A percentile compares a stretch with the other conserved stretches of the same genome.
These are phyloP conservation scores for Scyliorhinus canicula DNA, from an alignment of 2,797 vertebrate species.

Conservation along the genomic window DNA sequence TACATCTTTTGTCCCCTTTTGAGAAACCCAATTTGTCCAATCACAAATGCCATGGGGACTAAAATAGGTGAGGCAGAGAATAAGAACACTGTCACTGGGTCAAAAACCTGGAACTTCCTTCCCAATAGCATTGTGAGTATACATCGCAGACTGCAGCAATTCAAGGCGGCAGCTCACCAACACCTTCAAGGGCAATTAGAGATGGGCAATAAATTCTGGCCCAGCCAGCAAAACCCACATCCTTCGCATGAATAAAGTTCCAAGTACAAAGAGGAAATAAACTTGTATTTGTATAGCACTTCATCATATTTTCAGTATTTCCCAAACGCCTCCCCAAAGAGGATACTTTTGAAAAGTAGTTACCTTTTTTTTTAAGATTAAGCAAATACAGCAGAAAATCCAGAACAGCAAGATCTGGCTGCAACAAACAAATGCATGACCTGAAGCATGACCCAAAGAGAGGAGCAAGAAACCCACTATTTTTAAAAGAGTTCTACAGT, in stretches of 20 bases:
- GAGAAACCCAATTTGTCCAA: neutral
- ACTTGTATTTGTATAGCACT: neutral
- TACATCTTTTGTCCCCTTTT: neutral
- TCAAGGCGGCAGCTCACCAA: no score
- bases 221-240: no score
- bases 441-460: neutral
- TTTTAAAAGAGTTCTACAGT: no score
- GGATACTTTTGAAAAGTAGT: neutral
- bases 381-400: neutral
- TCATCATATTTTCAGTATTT: neutral
- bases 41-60: neutral
- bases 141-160: no score
- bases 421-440: neutral
- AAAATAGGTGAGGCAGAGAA: neutral
- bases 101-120: no score
- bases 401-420: neutral
- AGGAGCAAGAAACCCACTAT: no score
- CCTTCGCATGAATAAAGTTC: no score
- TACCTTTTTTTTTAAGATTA: neutral
- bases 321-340: neutral
- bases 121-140: no score
- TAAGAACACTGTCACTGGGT: neutral
- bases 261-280: neutral
- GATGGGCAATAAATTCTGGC: no score
- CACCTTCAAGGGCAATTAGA: no score